These are phyloP conservation scores for Gerris buenoi DNA, from an alignment of 1,140 invertebrate genomes.

Conservation along the genomic window DNA sequence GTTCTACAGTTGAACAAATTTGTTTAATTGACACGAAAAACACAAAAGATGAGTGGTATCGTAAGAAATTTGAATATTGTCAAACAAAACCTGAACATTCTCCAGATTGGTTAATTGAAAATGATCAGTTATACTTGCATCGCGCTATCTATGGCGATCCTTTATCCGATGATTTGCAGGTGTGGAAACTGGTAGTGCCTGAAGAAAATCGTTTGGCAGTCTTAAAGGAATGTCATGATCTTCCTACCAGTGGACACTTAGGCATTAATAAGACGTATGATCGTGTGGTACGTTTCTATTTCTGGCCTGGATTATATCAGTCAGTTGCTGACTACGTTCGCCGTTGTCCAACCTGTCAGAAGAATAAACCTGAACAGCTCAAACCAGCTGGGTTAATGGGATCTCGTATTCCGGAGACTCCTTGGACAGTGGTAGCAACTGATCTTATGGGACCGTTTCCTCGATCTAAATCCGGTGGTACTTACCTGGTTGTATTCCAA, in stretches of 20 bases:
- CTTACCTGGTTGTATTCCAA: not conserved
- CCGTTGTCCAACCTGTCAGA: not conserved
- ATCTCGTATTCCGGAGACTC: not conserved
- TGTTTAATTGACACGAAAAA: not conserved
- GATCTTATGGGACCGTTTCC: slow-evolving; percentile 5
- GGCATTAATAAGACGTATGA: not conserved
- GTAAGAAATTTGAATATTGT: not conserved
- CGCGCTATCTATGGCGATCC: not conserved
- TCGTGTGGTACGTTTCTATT: not conserved
- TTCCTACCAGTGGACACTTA: not conserved
- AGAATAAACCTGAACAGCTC: not conserved
- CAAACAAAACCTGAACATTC: not conserved
- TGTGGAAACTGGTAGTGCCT: not conserved
- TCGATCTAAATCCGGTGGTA: not conserved
- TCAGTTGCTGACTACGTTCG: not conserved
- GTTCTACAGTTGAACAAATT: not conserved
- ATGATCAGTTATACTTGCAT: not conserved
- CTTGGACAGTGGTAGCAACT: not conserved
- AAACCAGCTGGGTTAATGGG: slow-evolving; percentile 1
- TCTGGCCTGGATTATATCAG: not conserved
- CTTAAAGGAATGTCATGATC: not conserved
- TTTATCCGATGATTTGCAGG: not conserved
- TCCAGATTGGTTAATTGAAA: not conserved
- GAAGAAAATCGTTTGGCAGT: not conserved
- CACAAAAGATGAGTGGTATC: not conserved